Conservation (phyloP, 1,140 invertebrate genomes). For the Metaphire vulgaris region DNA sequence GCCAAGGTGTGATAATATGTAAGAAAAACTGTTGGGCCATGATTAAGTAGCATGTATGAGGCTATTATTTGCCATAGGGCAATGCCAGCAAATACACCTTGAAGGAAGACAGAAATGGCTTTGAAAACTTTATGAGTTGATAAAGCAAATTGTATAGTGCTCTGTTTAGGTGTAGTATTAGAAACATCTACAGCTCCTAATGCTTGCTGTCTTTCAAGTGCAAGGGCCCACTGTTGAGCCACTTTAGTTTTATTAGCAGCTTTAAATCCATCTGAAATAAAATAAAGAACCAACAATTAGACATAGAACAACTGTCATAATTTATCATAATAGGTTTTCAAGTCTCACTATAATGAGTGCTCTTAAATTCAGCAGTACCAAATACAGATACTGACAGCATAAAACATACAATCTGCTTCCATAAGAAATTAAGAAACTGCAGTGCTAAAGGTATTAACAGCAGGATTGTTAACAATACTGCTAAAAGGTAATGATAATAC, state of each 20-base stretch:
- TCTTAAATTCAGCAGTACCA: too few species aligned
- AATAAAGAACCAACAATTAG: too few species aligned
- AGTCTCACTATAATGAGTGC: too few species aligned
- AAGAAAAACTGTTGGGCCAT: not conserved
- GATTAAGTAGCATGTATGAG: conserved; percentile 4
- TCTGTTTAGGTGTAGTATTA: not conserved
- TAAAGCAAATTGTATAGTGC: not conserved
- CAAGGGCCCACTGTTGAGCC: not conserved
- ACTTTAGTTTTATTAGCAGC: not conserved
- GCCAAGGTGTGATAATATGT: conserved; percentile 2
- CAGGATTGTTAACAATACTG: too few species aligned
- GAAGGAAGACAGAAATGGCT: conserved; percentile 9
- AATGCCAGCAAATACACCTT: conserved; percentile 21
- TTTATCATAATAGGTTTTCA: too few species aligned
- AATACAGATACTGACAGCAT: too few species aligned
- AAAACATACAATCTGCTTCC: too few species aligned
- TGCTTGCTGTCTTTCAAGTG: not conserved
- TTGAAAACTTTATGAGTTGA: not conserved
- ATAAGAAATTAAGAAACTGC: too few species aligned
- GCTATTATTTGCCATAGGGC: conserved; percentile 22
- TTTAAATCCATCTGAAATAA: conserved; percentile 8
- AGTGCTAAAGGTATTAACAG: too few species aligned
- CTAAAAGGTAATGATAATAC: too few species aligned
- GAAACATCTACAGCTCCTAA: not conserved
- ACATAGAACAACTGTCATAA: too few species aligned